phyloP scores from a whole-genome alignment of 2,113 vertebrate genomes.

The Dascyllus trimaculatus region DNA sequence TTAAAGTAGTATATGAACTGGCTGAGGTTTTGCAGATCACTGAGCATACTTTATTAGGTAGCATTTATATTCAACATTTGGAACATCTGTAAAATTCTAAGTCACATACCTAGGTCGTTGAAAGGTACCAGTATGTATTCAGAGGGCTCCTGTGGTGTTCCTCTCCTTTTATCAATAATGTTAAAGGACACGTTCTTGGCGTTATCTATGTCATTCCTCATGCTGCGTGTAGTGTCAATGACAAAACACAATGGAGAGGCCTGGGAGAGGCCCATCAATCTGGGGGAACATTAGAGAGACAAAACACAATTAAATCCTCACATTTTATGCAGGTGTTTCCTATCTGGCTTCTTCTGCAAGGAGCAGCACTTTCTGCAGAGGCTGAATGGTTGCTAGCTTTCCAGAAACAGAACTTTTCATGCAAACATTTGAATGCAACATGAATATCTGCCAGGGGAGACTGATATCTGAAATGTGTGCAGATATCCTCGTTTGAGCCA shows the following conservation, averaged over 20 bases:
- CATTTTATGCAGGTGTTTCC: not conserved
- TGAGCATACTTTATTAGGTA: too few relatives aligned
- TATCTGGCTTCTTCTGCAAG: not conserved
- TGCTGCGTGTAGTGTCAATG: constrained; percentile 82
- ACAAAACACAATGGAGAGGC: constrained; percentile 75
- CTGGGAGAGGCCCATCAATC: constrained; percentile 75
- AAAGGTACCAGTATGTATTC: constrained; percentile 80
- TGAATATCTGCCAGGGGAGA: too few relatives aligned
- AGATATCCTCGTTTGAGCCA: too few relatives aligned
- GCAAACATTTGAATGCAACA: too few relatives aligned
- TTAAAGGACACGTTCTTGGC: constrained; percentile 61
- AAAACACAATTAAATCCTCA: not conserved
- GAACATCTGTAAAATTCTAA: too few relatives aligned
- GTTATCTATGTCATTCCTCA: constrained; percentile 68
- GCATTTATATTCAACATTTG: too few relatives aligned
- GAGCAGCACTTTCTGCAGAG: not conserved
- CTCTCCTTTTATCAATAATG: constrained; percentile 74
- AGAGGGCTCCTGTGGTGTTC: constrained; percentile 69
- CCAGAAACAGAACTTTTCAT: too few relatives aligned
- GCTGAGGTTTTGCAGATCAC: too few relatives aligned
- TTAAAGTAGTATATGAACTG: not conserved
- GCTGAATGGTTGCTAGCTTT: too few relatives aligned
- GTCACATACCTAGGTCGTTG: constrained; percentile 75
- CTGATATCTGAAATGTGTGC: too few relatives aligned
- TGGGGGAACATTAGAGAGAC: constrained; percentile 24